Percentiles rank a stretch among this genome's conserved stretches.
Conservation (phyloP, 37 sponge, comb jelly and placozoan genomes). For the Sycon ciliatum region DNA sequence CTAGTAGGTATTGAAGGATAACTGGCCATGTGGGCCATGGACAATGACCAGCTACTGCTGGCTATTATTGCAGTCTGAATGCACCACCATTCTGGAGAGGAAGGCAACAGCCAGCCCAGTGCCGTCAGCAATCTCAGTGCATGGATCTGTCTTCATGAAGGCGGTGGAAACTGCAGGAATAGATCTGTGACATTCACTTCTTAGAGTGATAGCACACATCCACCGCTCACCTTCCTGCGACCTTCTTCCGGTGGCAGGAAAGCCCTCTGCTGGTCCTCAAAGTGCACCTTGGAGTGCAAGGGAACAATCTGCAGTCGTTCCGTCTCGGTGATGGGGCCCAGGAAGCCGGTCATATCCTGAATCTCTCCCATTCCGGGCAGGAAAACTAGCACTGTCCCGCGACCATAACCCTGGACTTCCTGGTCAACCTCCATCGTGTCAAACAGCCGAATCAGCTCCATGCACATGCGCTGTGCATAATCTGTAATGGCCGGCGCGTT, state of each 20-base stretch:
- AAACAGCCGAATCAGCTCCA: not conserved
- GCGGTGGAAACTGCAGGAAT: too few relatives aligned
- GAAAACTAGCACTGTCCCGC: conserved; percentile 84
- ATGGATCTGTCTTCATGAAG: too few relatives aligned
- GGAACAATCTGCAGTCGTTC: conserved; percentile 48
- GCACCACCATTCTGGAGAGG: too few relatives aligned
- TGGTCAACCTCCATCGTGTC: not conserved
- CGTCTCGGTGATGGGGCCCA: too few relatives aligned
- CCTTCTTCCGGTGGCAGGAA: conserved; percentile 57
- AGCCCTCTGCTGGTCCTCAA: conserved; percentile 62
- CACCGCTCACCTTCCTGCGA: conserved; percentile 48
- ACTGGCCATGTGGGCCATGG: not conserved
- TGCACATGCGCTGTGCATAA: not conserved
- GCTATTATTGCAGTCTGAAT: not conserved
- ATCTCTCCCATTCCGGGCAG: conserved; percentile 89
- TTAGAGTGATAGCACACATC: not conserved
- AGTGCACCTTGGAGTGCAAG: conserved; percentile 65
- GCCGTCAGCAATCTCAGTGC: too few relatives aligned
- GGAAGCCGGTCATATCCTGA: conserved; percentile 35
- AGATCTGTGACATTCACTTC: too few relatives aligned
- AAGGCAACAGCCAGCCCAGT: too few relatives aligned
- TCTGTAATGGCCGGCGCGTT: not conserved
- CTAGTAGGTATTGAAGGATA: conserved; percentile 19
- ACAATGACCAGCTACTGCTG: conserved; percentile 15
- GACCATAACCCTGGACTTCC: not conserved